phyloP scores from a whole-genome alignment of 2,888 invertebrate species.

The Entomobrya proxima region DNA sequence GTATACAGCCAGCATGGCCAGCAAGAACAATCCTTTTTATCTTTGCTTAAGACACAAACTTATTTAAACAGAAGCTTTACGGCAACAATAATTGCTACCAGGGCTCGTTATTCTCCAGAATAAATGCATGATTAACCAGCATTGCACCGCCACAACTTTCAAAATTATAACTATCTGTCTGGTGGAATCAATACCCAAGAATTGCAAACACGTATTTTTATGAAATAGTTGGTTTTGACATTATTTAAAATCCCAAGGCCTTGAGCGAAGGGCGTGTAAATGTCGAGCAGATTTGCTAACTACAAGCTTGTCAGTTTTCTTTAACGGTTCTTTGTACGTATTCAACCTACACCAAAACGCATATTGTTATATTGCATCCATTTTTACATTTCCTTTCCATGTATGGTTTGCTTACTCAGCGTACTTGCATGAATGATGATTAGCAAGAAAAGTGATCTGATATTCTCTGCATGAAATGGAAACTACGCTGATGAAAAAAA shows the following conservation, averaged over 20 bases:
- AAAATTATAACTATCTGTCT: no score
- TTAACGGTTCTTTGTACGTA: background rate
- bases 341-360: no score
- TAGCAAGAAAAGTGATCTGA: background rate
- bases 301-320: background rate
- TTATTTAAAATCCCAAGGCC: constrained; percentile 19
- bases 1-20: no score
- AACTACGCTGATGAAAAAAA: background rate
- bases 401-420: background rate
- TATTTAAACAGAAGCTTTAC: no score
- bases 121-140: no score
- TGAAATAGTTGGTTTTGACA: constrained; percentile 1
- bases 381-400: constrained; percentile 1
- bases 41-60: no score
- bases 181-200: no score
- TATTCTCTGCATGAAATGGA: background rate
- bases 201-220: background rate
- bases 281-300: background rate
- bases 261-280: constrained; percentile 44
- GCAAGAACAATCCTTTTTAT: no score
- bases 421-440: background rate
- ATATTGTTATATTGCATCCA: background rate
- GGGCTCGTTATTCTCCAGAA: no score
- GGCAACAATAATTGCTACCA: no score
- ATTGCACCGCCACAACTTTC: no score